Conservation (phyloP, 2,888 invertebrate species). For the Acleris literana region DNA sequence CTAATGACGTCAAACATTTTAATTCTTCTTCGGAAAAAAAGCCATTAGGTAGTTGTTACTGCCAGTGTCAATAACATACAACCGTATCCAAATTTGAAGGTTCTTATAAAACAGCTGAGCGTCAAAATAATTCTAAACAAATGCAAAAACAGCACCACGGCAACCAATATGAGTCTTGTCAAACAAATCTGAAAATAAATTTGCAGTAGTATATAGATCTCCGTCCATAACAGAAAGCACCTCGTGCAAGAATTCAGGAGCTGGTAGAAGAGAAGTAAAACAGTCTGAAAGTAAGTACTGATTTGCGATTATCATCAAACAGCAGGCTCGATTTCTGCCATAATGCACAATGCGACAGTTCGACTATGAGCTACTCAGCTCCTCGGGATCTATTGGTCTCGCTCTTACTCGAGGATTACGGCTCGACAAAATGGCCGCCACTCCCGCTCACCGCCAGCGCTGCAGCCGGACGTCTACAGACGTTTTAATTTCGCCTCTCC, state of each 20-base stretch:
- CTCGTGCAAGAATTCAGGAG: constrained; percentile 8
- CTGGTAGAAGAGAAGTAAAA: constrained; percentile 26
- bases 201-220: constrained; percentile 5
- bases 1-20: no score
- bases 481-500: constrained; percentile 25
- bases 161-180: constrained; percentile 27
- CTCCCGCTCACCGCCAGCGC: constrained; percentile 37
- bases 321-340: constrained; percentile 21
- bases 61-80: constrained; percentile 11
- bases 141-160: constrained; percentile 20
- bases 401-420: constrained; percentile 57
- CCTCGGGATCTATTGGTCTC: constrained; percentile 46
- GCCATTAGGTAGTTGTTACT: background rate
- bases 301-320: constrained; percentile 21
- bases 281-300: constrained; percentile 8
- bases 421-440: constrained; percentile 70
- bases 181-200: constrained; percentile 28
- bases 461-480: constrained; percentile 26
- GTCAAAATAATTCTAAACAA: constrained; percentile 28
- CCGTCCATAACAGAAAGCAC: constrained; percentile 3
- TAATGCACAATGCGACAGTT: constrained; percentile 26
- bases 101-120: constrained; percentile 14
- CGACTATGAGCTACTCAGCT: background rate
- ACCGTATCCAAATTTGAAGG: constrained; percentile 5
- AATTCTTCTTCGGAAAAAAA: no score